These are phyloP conservation scores for Chrosomus eos DNA, from an alignment of 2,797 vertebrate species.

Conservation along the genomic window DNA sequence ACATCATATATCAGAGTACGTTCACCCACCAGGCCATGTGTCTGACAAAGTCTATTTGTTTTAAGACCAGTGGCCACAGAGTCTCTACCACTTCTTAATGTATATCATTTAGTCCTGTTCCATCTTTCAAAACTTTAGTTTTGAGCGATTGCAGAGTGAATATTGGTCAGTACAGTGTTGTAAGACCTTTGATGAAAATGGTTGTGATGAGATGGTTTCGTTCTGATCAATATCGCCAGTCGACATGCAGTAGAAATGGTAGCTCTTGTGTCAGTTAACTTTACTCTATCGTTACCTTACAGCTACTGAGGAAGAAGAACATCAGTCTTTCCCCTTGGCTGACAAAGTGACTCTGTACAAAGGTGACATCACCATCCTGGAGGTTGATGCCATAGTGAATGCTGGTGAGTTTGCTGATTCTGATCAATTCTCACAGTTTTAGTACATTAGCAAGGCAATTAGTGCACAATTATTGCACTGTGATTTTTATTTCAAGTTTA, in stretches of 20 bases:
- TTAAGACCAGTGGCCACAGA: background rate
- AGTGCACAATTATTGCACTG: background rate
- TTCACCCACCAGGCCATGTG: background rate
- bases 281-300: conserved; percentile 32
- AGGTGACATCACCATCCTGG: conserved; percentile 95
- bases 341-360: conserved; percentile 96
- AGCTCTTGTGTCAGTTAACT: background rate
- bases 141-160: background rate
- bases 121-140: background rate
- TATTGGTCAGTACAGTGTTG: background rate
- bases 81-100: background rate
- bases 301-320: conserved; percentile 83
- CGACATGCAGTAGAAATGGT: background rate
- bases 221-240: background rate
- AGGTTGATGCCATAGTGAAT: conserved; percentile 97
- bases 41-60: background rate
- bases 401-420: conserved; percentile 84
- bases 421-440: background rate
- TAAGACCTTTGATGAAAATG: background rate
- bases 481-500: background rate
- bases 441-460: background rate
- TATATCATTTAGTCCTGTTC: background rate
- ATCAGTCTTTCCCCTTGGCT: conserved; percentile 75
- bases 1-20: too few relatives aligned
- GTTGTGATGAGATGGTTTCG: too few relatives aligned